These are phyloP conservation scores for Cyprinus carpio DNA, from an alignment of 2,113 vertebrate genomes.

Conservation along the genomic window DNA sequence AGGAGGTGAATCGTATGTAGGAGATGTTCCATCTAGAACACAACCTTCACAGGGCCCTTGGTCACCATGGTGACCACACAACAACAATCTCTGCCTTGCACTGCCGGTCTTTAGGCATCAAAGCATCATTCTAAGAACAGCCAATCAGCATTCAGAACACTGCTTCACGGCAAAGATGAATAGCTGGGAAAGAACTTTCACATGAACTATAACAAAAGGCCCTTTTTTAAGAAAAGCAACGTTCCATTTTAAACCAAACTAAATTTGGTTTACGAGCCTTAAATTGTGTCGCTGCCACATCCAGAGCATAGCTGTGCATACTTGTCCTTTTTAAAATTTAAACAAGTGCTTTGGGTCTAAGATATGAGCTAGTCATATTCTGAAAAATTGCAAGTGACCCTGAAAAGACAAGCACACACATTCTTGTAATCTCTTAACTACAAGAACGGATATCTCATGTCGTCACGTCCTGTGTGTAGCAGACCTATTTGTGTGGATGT, in stretches of 20 bases:
- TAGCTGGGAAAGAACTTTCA: neutral
- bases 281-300: neutral
- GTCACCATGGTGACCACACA: slow-evolving; percentile 35
- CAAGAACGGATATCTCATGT: neutral
- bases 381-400: neutral
- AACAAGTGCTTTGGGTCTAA: neutral
- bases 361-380: neutral
- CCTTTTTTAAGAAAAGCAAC: neutral
- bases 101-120: neutral
- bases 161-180: neutral
- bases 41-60: neutral
- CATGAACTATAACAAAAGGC: neutral
- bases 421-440: neutral
- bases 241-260: neutral
- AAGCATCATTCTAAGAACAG: slow-evolving; percentile 4
- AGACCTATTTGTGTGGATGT: neutral
- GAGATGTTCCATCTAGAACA: neutral
- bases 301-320: neutral
- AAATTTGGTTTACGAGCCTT: neutral
- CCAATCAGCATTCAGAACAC: slow-evolving; percentile 43
- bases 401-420: neutral
- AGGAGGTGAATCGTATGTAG: neutral
- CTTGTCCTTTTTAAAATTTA: neutral
- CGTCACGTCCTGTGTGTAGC: neutral
- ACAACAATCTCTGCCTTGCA: slow-evolving; percentile 24